phyloP scores from a whole-genome alignment of 1,140 invertebrate genomes.

The Stegodyphus mimosarum region DNA sequence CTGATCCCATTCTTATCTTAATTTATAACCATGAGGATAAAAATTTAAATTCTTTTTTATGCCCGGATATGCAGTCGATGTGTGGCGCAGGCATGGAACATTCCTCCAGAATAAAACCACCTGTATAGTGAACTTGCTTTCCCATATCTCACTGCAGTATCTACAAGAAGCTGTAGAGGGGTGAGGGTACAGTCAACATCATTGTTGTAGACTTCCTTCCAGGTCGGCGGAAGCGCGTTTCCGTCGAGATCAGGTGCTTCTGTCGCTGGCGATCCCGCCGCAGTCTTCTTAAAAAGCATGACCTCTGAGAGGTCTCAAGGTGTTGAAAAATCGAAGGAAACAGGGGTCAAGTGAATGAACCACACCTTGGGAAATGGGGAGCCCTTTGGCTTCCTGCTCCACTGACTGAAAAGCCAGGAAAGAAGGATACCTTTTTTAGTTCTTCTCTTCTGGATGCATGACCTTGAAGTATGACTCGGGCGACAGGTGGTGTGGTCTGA shows the following conservation, averaged over 20 bases:
- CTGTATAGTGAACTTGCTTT: constrained; percentile 50
- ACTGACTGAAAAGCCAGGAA: constrained; percentile 52
- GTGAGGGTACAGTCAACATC: background rate
- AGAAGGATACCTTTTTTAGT: constrained; percentile 4
- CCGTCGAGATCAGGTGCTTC: constrained; percentile 49
- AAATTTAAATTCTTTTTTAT: too few species aligned
- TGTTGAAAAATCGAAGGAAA: constrained; percentile 32
- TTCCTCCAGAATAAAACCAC: background rate
- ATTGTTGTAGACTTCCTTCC: constrained; percentile 43
- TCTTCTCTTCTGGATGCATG: background rate
- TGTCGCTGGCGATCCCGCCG: constrained; percentile 7
- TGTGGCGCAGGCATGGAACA: too few species aligned
- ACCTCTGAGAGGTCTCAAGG: constrained; percentile 30
- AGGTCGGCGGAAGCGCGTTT: constrained; percentile 23
- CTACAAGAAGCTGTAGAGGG: background rate
- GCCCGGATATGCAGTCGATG: too few species aligned
- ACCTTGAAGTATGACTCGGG: constrained; percentile 4
- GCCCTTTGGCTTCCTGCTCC: constrained; percentile 51
- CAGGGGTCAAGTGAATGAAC: constrained; percentile 54
- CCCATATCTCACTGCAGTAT: constrained; percentile 16
- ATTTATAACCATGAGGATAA: too few species aligned
- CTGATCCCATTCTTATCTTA: too few species aligned
- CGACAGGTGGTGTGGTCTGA: constrained; percentile 3
- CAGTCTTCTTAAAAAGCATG: constrained; percentile 17
- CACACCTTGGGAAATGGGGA: constrained; percentile 42